Conservation (phyloP, 2,113 vertebrate species). For the Cyanistes caeruleus region DNA sequence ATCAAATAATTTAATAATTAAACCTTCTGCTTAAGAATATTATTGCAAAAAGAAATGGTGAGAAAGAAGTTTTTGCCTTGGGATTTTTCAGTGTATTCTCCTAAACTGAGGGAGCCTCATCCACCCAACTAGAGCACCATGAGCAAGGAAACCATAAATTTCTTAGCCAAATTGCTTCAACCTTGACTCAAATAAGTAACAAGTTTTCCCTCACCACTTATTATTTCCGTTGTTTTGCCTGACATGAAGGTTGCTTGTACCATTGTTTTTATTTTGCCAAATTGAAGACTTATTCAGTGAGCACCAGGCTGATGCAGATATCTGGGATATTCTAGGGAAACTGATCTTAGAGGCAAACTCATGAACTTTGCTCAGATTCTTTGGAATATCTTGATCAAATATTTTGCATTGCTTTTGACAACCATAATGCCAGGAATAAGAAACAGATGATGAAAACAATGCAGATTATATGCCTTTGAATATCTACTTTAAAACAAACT, state of each 20-base stretch:
- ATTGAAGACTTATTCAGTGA: background rate
- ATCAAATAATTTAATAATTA: background rate
- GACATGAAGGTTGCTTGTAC: background rate
- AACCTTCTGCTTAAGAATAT: background rate
- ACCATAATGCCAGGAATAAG: slow-evolving; percentile 10
- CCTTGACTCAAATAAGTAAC: background rate
- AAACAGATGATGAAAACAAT: slow-evolving; percentile 43
- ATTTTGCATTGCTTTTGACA: background rate
- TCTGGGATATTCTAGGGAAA: background rate
- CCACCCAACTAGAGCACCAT: background rate
- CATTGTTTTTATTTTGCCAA: background rate
- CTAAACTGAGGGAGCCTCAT: background rate
- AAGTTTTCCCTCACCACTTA: background rate
- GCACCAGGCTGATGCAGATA: background rate
- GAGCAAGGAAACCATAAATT: background rate
- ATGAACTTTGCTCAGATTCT: background rate
- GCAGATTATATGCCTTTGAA: slow-evolving; percentile 38
- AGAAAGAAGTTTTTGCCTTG: background rate
- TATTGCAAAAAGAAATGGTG: background rate
- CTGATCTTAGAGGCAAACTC: background rate
- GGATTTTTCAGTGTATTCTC: background rate
- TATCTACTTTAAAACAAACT: slow-evolving; percentile 25
- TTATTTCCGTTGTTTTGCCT: background rate
- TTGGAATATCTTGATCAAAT: slow-evolving; percentile 11
- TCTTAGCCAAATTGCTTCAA: background rate